phyloP scores from a whole-genome alignment of 30 jellyfish, hydroid and myxozoan genomes.

The Turritopsis dohrnii region DNA sequence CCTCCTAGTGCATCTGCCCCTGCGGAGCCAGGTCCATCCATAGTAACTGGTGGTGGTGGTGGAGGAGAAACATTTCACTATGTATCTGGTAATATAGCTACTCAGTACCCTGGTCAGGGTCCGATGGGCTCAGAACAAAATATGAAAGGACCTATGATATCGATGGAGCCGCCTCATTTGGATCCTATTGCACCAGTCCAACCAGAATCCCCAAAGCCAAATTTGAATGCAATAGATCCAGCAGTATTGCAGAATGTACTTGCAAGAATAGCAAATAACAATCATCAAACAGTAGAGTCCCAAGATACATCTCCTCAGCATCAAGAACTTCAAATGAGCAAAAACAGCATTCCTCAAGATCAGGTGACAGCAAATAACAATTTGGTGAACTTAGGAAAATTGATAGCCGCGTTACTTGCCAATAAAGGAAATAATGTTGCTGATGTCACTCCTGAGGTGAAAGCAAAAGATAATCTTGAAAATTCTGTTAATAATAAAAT shows the following conservation, averaged over 20 bases:
- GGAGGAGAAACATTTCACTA: conserved; percentile 11
- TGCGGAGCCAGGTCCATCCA: conserved; percentile 35
- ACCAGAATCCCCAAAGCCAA: not conserved
- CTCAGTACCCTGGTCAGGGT: conserved; percentile 90
- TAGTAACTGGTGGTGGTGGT: conserved; percentile 37
- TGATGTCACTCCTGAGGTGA: not conserved
- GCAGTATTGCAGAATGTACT: conserved; percentile 8
- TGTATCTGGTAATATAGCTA: conserved; percentile 51
- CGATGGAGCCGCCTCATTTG: not conserved
- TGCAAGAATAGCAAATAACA: not conserved
- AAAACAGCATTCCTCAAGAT: not conserved
- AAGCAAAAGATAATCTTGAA: not conserved
- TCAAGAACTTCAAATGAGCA: not conserved
- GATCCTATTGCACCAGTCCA: not conserved
- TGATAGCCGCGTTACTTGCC: not conserved
- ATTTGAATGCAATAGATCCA: not conserved
- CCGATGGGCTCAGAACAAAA: conserved; percentile 66
- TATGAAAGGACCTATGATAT: not conserved
- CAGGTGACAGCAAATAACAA: not conserved
- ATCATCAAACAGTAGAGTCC: not conserved
- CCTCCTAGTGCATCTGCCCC: conserved; percentile 36
- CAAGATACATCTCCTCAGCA: not conserved
- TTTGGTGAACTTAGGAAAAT: not conserved
- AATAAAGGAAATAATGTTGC: not conserved
- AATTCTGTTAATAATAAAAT: not conserved